These are phyloP conservation scores for Propsilocerus akamusi DNA, from an alignment of 1,140 invertebrate genomes.

Conservation along the genomic window DNA sequence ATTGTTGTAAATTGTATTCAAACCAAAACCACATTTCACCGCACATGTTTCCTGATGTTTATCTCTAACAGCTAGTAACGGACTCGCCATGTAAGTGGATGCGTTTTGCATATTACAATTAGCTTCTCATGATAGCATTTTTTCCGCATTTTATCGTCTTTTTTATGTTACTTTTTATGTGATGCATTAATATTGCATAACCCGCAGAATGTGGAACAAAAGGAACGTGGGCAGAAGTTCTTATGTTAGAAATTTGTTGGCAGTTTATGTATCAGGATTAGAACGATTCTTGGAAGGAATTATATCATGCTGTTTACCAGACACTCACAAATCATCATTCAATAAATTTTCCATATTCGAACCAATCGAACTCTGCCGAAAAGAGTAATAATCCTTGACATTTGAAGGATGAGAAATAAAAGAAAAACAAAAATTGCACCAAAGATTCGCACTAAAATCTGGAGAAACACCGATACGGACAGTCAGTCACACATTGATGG, in stretches of 20 bases:
- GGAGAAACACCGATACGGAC: neutral
- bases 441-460: neutral
- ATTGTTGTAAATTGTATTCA: too few relatives aligned
- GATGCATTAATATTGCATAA: too few relatives aligned
- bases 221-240: too few relatives aligned
- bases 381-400: neutral
- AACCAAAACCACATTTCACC: neutral
- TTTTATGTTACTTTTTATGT: neutral
- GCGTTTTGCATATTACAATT: slow-evolving; percentile 1
- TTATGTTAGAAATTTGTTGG: too few relatives aligned
- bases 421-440: neutral
- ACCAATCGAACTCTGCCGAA: too few relatives aligned
- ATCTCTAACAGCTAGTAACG: too few relatives aligned
- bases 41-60: neutral
- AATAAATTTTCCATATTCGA: too few relatives aligned
- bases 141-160: neutral
- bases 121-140: slow-evolving; percentile 2
- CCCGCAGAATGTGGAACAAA: too few relatives aligned
- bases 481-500: neutral
- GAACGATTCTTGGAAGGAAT: too few relatives aligned
- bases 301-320: too few relatives aligned
- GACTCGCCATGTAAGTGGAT: neutral
- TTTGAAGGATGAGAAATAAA: neutral
- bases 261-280: too few relatives aligned
- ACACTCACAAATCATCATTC: too few relatives aligned